These are phyloP conservation scores for Triplophysa rosa DNA, from an alignment of 2,113 vertebrate species.

Conservation along the genomic window DNA sequence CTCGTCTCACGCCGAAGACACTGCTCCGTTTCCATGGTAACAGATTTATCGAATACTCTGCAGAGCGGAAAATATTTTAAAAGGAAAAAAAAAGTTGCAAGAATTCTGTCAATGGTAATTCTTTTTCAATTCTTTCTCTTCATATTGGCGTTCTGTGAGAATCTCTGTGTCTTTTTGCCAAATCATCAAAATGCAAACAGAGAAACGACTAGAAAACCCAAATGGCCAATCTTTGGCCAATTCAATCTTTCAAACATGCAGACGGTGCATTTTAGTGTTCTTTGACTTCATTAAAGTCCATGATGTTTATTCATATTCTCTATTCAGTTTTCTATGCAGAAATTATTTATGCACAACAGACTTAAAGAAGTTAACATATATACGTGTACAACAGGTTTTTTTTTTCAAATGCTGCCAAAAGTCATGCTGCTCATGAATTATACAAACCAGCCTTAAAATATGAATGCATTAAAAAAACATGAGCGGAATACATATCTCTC, in stretches of 20 bases:
- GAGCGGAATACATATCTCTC: not conserved
- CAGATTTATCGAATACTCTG: slow-evolving; percentile 24
- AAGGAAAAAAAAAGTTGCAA: not conserved
- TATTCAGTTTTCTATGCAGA: not conserved
- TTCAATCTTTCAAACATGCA: not conserved
- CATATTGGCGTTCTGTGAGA: not conserved
- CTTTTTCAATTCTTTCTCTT: no score
- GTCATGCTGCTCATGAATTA: not conserved
- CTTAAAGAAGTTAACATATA: not conserved
- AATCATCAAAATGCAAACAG: not conserved
- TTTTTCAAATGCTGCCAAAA: not conserved
- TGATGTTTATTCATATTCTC: not conserved
- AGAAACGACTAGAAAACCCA: not conserved
- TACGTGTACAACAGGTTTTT: not conserved
- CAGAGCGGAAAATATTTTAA: slow-evolving; percentile 13
- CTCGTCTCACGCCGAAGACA: not conserved
- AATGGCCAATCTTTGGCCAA: not conserved
- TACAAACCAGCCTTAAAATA: not conserved
- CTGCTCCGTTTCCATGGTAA: slow-evolving; percentile 25
- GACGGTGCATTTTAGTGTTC: not conserved
- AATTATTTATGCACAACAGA: not conserved
- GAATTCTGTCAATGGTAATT: not conserved
- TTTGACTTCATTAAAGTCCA: not conserved
- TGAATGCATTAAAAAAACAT: not conserved
- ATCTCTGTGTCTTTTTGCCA: not conserved